Percentiles rank a stretch among this genome's conserved stretches.
These are phyloP conservation scores for Pogonus chalceus DNA, from an alignment of 1,140 invertebrate species.

Conservation along the genomic window DNA sequence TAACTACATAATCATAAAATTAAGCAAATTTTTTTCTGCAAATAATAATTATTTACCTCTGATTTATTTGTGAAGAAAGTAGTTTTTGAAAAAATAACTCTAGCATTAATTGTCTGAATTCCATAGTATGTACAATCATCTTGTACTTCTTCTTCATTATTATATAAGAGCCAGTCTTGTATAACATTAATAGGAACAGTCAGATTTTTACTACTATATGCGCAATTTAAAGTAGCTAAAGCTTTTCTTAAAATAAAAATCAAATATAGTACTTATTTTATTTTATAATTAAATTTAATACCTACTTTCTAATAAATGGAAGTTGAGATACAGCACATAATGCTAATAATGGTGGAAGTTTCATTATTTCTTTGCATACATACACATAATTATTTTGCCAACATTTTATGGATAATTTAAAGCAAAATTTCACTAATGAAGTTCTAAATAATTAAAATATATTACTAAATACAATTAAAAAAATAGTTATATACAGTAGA, in stretches of 20 bases:
- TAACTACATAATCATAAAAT: too few species aligned
- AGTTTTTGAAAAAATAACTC: slow-evolving; percentile 29
- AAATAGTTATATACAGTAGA: neutral
- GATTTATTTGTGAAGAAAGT: slow-evolving; percentile 21
- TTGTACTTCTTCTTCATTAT: slow-evolving; percentile 20
- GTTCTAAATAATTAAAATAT: slow-evolving; percentile 16
- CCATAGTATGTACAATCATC: slow-evolving; percentile 29
- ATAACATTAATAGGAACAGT: slow-evolving; percentile 34
- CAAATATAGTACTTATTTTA: too few species aligned
- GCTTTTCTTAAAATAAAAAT: slow-evolving; percentile 38
- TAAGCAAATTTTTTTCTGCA: neutral
- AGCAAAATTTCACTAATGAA: slow-evolving; percentile 15
- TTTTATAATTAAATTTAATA: slow-evolving; percentile 13
- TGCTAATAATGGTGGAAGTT: slow-evolving; percentile 39
- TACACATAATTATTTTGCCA: slow-evolving; percentile 41
- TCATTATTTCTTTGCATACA: slow-evolving; percentile 34
- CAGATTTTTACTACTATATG: slow-evolving; percentile 43
- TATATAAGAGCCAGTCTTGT: slow-evolving; percentile 29
- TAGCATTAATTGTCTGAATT: slow-evolving; percentile 19
- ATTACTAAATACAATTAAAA: neutral
- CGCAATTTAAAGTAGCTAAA: slow-evolving; percentile 41
- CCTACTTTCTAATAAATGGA: slow-evolving; percentile 39
- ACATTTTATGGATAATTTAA: slow-evolving; percentile 39
- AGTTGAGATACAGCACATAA: slow-evolving; percentile 38
- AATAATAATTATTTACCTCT: slow-evolving; percentile 10